These are phyloP conservation scores for Phasianus colchicus DNA, from an alignment of 2,113 vertebrate species.

Conservation along the genomic window DNA sequence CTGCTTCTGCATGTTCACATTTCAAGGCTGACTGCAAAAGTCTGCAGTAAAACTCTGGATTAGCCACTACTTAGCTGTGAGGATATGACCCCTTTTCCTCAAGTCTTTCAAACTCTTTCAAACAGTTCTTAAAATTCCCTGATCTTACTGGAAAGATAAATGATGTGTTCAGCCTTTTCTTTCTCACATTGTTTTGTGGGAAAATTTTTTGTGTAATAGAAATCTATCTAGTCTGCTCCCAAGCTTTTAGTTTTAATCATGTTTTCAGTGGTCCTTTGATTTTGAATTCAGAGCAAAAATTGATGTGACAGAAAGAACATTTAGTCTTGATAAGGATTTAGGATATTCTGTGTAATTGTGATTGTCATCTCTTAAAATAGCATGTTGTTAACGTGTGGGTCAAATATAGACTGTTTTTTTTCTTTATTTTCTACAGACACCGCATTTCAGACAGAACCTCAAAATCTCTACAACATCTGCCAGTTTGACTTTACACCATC, in stretches of 20 bases:
- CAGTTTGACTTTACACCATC: neutral
- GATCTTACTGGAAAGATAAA: neutral
- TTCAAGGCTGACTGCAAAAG: neutral
- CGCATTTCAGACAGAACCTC: neutral
- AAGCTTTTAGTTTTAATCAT: neutral
- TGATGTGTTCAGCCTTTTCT: neutral
- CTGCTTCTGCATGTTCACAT: neutral
- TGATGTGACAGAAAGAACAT: neutral
- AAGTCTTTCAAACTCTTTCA: neutral
- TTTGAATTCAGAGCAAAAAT: neutral
- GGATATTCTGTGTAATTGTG: neutral
- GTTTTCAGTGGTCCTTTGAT: neutral
- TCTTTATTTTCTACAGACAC: constrained; percentile 39
- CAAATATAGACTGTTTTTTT: neutral
- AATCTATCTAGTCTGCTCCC: neutral
- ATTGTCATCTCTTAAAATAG: neutral
- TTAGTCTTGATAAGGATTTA: neutral
- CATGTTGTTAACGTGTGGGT: neutral
- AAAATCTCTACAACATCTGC: neutral
- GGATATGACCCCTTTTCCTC: neutral
- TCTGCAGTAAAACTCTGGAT: neutral
- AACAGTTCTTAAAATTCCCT: neutral
- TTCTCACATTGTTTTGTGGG: neutral
- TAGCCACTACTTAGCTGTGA: neutral
- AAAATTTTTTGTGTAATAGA: neutral